phyloP scores from a whole-genome alignment of 1,140 invertebrate genomes.

The Himalopsyche phryganea region DNA sequence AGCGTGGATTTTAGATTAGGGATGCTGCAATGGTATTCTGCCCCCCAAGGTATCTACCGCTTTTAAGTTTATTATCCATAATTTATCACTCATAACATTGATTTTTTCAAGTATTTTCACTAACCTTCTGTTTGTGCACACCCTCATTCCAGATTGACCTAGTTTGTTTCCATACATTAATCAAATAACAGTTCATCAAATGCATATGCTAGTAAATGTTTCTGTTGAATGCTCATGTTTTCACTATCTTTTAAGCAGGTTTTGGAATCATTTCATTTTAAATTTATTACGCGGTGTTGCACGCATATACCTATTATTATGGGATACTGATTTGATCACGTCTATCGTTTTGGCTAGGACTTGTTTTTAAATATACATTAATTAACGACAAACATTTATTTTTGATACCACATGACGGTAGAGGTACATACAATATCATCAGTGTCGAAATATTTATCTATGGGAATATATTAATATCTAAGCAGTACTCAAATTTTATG shows the following conservation, averaged over 20 bases:
- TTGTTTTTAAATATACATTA: no score
- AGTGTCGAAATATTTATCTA: neutral
- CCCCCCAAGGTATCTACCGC: slow-evolving; percentile 30
- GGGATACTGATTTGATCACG: neutral
- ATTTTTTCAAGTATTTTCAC: slow-evolving; percentile 17
- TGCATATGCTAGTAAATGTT: slow-evolving; percentile 20
- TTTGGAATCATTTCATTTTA: neutral
- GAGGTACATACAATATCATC: neutral
- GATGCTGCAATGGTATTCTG: slow-evolving; percentile 32
- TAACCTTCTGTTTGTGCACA: slow-evolving; percentile 29
- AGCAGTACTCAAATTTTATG: neutral
- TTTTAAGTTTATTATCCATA: slow-evolving; percentile 26
- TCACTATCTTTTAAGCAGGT: neutral
- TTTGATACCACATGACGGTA: neutral
- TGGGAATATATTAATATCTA: neutral
- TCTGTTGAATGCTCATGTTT: slow-evolving; percentile 23
- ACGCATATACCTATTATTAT: slow-evolving; percentile 5
- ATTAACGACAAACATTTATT: slow-evolving; percentile 2
- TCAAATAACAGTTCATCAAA: slow-evolving; percentile 3
- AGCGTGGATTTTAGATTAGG: slow-evolving; percentile 30
- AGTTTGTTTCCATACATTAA: slow-evolving; percentile 8
- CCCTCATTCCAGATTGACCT: slow-evolving; percentile 11
- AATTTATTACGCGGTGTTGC: slow-evolving; percentile 15
- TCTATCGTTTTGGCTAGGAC: no score
- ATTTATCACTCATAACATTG: slow-evolving; percentile 10